These are phyloP conservation scores for Zelleria hepariella DNA, from an alignment of 2,888 invertebrate species.

Conservation along the genomic window DNA sequence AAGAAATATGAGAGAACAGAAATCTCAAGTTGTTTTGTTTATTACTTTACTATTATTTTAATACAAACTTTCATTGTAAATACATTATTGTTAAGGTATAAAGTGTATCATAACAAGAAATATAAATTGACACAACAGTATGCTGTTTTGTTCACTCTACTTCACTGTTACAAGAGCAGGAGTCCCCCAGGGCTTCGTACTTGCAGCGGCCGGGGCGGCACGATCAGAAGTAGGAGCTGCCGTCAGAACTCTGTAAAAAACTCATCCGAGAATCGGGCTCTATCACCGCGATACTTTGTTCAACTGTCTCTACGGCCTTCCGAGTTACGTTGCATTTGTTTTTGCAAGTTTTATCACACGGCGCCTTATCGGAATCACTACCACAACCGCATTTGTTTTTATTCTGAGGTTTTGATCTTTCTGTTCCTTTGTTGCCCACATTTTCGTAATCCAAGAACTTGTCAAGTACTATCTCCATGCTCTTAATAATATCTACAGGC, in stretches of 20 bases:
- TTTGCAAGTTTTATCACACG: background rate
- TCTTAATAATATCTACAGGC: too few species aligned
- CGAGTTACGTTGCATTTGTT: background rate
- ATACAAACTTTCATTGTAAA: conserved; percentile 44
- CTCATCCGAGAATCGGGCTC: background rate
- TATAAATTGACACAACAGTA: conserved; percentile 52
- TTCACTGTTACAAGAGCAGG: conserved; percentile 4
- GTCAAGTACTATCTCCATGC: too few species aligned
- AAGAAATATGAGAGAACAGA: conserved; percentile 27
- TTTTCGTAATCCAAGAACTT: too few species aligned
- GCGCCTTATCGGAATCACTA: background rate
- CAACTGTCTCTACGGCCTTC: background rate
- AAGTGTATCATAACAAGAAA: conserved; percentile 61
- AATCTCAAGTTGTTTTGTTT: conserved; percentile 64
- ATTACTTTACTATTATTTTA: conserved; percentile 57
- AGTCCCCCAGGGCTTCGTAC: background rate
- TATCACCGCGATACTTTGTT: background rate
- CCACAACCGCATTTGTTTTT: background rate
- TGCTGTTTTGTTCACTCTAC: conserved; percentile 28
- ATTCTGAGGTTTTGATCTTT: background rate
- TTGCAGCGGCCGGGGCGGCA: background rate
- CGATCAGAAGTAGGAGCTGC: conserved; percentile 18
- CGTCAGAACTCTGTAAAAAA: conserved; percentile 12
- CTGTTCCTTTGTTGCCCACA: too few species aligned
- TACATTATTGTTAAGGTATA: conserved; percentile 59